These are phyloP conservation scores for Pipistrellus nathusii DNA, from an alignment of 2,797 vertebrate species.

Conservation along the genomic window DNA sequence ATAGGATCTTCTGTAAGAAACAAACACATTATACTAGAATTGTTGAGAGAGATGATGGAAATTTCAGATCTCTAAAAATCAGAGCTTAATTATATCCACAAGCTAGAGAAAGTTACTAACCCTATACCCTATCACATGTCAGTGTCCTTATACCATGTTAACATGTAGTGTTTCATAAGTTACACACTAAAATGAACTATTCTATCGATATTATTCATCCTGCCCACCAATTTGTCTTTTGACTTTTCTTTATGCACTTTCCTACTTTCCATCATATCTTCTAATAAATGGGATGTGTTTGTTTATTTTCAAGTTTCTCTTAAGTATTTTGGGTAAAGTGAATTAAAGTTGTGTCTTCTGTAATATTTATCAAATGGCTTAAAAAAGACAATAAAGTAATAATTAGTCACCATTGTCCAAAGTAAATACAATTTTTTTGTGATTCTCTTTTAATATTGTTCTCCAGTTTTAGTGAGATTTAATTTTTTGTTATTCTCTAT, in stretches of 20 bases:
- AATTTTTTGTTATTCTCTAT: background rate
- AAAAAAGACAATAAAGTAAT: background rate
- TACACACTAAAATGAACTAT: background rate
- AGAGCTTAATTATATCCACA: background rate
- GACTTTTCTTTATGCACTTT: background rate
- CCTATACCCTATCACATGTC: background rate
- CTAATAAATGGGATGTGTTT: background rate
- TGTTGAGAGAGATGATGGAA: background rate
- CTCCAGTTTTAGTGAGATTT: background rate
- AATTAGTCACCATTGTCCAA: background rate
- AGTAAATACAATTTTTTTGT: background rate
- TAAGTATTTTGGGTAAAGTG: background rate
- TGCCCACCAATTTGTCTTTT: background rate
- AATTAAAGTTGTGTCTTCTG: slow-evolving; percentile 8
- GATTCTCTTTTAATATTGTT: background rate
- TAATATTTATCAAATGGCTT: background rate
- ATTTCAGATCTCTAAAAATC: background rate
- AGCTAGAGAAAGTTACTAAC: background rate
- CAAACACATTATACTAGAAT: background rate
- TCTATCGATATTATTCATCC: background rate
- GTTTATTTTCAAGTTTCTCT: background rate
- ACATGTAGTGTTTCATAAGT: background rate
- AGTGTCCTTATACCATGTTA: background rate
- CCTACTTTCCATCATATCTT: background rate
- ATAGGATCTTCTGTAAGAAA: background rate